Conservation (phyloP, 2,888 invertebrate species). For the Caprella mutica region DNA sequence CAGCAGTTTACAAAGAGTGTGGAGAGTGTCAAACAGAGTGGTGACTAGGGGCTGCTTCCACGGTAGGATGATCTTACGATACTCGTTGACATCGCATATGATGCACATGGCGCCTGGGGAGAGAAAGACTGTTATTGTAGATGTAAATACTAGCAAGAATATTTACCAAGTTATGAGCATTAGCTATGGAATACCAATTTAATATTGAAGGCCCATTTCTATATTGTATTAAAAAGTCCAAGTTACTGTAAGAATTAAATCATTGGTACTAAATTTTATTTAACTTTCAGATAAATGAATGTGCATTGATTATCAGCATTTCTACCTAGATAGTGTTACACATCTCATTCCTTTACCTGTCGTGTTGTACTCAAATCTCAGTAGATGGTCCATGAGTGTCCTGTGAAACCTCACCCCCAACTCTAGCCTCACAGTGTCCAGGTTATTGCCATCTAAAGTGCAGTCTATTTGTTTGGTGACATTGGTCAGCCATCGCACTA, state of each 20-base stretch:
- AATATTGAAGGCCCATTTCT: too few species aligned
- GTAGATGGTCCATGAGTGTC: conserved; percentile 84
- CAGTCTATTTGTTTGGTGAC: conserved; percentile 65
- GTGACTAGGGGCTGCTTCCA: conserved; percentile 64
- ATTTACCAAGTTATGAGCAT: too few species aligned
- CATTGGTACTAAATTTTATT: too few species aligned
- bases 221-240: too few species aligned
- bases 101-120: conserved; percentile 82
- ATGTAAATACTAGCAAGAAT: too few species aligned
- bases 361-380: conserved; percentile 86
- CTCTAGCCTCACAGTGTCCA: conserved; percentile 72
- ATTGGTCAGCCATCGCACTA: conserved; percentile 67
- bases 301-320: too few species aligned
- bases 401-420: conserved; percentile 84
- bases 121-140: too few species aligned
- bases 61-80: conserved; percentile 75
- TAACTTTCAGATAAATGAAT: too few species aligned
- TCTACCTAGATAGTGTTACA: too few species aligned
- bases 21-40: conserved; percentile 85
- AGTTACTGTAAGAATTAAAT: too few species aligned
- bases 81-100: conserved; percentile 96
- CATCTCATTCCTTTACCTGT: conserved; percentile 50
- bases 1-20: conserved; percentile 88
- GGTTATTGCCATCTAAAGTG: conserved; percentile 83
- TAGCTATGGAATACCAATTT: too few species aligned